A percentile compares a stretch with the other conserved stretches of the same genome.
phyloP scores from a whole-genome alignment of 2,888 invertebrate species.

The Drosophila eohydei region DNA sequence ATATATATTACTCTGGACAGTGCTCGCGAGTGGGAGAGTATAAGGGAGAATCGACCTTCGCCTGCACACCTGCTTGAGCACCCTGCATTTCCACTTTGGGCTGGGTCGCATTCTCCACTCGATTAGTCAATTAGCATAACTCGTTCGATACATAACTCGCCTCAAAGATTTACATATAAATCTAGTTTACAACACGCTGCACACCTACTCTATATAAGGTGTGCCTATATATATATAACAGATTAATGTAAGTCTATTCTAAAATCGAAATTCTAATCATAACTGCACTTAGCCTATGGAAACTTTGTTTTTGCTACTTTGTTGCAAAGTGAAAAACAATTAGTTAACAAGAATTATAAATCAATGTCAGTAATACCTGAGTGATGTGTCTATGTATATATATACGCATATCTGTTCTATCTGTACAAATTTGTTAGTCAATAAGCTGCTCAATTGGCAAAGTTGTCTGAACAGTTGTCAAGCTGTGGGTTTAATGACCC shows the following conservation, averaged over 20 bases:
- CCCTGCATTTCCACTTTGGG: slow-evolving; percentile 54
- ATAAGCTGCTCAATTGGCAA: background rate
- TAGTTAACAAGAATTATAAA: background rate
- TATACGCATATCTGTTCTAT: background rate
- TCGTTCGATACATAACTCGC: slow-evolving; percentile 35
- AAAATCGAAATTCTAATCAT: background rate
- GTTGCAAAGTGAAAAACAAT: slow-evolving; percentile 18
- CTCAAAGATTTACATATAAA: slow-evolving; percentile 61
- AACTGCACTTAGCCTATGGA: slow-evolving; percentile 1
- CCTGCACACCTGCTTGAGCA: slow-evolving; percentile 57
- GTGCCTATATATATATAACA: slow-evolving; percentile 27
- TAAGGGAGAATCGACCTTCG: slow-evolving; percentile 39
- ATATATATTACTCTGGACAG: slow-evolving; percentile 3
- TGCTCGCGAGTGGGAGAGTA: slow-evolving; percentile 5
- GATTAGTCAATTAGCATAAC: slow-evolving; percentile 62
- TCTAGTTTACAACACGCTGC: slow-evolving; percentile 36
- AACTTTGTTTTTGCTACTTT: background rate
- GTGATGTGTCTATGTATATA: background rate
- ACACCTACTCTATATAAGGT: slow-evolving; percentile 24
- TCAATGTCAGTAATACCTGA: background rate
- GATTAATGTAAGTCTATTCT: slow-evolving; percentile 8
- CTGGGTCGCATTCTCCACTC: slow-evolving; percentile 49
- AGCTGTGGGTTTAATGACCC: slow-evolving; percentile 38
- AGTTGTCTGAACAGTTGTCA: slow-evolving; percentile 7
- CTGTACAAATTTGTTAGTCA: background rate